A percentile compares a stretch with the other conserved stretches of the same genome.
Evolutionary conservation across 2,113 vertebrate genomes (phyloP).

Genomic region (Cynoglossus semilaevis): DNA sequence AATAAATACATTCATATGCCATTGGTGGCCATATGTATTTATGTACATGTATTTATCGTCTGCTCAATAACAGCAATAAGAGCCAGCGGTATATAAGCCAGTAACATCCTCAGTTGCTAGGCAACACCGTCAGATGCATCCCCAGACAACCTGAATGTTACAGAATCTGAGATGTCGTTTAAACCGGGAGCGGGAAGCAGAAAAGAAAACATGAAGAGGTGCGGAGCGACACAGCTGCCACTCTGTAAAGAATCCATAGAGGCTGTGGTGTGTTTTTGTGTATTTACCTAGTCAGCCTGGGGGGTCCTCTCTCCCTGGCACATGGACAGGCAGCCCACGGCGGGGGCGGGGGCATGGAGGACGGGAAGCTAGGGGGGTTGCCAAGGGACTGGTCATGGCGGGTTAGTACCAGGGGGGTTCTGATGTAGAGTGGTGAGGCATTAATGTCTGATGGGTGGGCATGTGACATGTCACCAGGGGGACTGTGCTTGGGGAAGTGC

Average conservation of each 20-base stretch:
- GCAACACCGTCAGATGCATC: slow-evolving; percentile 66
- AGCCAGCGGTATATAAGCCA: slow-evolving; percentile 51
- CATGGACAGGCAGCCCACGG: slow-evolving; percentile 85
- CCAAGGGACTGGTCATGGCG: slow-evolving; percentile 78
- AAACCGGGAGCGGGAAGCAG: slow-evolving; percentile 44
- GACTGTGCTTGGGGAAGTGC: slow-evolving; percentile 80
- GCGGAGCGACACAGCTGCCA: slow-evolving; percentile 53
- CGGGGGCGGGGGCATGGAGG: slow-evolving; percentile 76
- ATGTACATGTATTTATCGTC: slow-evolving; percentile 53
- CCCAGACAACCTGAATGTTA: slow-evolving; percentile 65
- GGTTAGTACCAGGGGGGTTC: slow-evolving; percentile 79
- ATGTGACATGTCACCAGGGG: slow-evolving; percentile 71
- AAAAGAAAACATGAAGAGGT: slow-evolving; percentile 53
- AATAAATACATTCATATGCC: slow-evolving; percentile 58
- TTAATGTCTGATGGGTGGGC: slow-evolving; percentile 72
- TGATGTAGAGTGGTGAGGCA: slow-evolving; percentile 80
- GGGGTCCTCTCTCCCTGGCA: slow-evolving; percentile 84
- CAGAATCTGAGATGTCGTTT: slow-evolving; percentile 62
- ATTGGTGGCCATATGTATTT: slow-evolving; percentile 41
- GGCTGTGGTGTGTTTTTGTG: slow-evolving; percentile 58
- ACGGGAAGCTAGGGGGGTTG: slow-evolving; percentile 79
- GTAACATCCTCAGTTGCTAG: slow-evolving; percentile 73
- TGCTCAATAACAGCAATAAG: slow-evolving; percentile 48
- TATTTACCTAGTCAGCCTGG: slow-evolving; percentile 89
- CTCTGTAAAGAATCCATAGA: slow-evolving; percentile 51